Evolutionary conservation across 1,140 invertebrate species (phyloP).

Genomic region (Panagrolaimus sp.): DNA sequence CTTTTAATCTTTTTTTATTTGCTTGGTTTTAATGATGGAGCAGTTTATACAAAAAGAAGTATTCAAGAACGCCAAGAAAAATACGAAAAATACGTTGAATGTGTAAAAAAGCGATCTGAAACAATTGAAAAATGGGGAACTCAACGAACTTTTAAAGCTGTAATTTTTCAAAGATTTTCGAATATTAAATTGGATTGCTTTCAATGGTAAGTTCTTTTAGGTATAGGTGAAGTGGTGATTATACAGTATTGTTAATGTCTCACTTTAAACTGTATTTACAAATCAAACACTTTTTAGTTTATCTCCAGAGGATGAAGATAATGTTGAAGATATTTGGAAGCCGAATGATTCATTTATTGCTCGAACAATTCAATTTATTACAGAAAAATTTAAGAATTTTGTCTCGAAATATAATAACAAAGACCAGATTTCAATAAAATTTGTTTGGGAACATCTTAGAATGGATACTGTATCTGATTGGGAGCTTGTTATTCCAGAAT

Average conservation of each 20-base stretch:
- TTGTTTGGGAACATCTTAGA: not conserved
- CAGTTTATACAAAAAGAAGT: not conserved
- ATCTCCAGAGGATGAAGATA: not conserved
- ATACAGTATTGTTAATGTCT: too few species aligned
- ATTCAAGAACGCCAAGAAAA: conserved; percentile 11
- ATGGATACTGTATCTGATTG: not conserved
- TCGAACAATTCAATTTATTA: not conserved
- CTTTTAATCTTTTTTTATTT: not conserved
- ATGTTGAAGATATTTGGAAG: conserved; percentile 1
- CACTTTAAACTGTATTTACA: not conserved
- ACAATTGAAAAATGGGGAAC: not conserved
- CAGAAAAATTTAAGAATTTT: not conserved
- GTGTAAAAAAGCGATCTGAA: not conserved
- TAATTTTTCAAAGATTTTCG: not conserved
- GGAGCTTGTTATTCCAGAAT: not conserved
- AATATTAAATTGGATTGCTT: conserved; percentile 6
- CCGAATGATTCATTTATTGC: conserved; percentile 4
- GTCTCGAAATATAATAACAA: not conserved
- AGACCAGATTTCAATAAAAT: not conserved
- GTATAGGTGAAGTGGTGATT: too few species aligned
- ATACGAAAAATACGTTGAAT: conserved; percentile 12
- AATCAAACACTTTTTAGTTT: not conserved
- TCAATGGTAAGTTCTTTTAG: not conserved
- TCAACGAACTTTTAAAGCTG: not conserved
- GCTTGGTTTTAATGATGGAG: not conserved